phyloP scores from a whole-genome alignment of 37 sponge, comb jelly and placozoan genomes.

The Ianthella basta region DNA sequence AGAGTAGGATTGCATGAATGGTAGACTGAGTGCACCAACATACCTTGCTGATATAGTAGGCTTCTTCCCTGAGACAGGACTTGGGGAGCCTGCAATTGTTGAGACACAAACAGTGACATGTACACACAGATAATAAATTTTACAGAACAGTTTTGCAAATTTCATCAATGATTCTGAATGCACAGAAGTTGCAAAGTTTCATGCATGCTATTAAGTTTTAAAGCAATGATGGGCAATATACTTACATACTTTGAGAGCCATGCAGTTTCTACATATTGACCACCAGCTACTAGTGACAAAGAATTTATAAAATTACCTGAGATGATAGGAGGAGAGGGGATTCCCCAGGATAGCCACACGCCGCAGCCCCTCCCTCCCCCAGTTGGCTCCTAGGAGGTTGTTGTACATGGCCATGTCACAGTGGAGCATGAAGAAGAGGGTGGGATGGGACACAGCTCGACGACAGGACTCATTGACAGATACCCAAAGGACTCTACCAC shows the following conservation, averaged over 20 bases:
- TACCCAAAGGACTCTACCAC: slow-evolving; percentile 33
- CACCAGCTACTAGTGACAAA: too few species aligned
- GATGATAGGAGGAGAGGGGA: slow-evolving; percentile 55
- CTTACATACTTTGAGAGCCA: too few species aligned
- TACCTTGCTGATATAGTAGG: slow-evolving; percentile 44
- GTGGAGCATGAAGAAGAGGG: slow-evolving; percentile 82
- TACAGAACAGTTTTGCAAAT: too few species aligned
- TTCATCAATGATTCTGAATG: too few species aligned
- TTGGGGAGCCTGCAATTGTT: slow-evolving; percentile 35
- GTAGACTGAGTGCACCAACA: not conserved
- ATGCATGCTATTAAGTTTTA: too few species aligned
- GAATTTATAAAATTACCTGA: slow-evolving; percentile 31
- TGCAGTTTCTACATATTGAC: too few species aligned
- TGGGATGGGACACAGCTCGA: slow-evolving; percentile 16
- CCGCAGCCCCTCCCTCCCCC: slow-evolving; percentile 41
- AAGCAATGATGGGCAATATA: not conserved
- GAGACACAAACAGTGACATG: not conserved
- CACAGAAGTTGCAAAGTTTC: too few species aligned
- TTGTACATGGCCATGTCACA: slow-evolving; percentile 75
- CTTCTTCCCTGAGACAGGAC: slow-evolving; percentile 17
- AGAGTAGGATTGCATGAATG: not conserved
- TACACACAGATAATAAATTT: too few species aligned
- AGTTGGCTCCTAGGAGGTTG: slow-evolving; percentile 77
- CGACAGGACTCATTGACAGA: slow-evolving; percentile 65
- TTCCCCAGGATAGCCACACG: slow-evolving; percentile 67